Evolutionary conservation across 2,113 vertebrate genomes (phyloP).

Genomic region (Planiliza haematocheilus): DNA sequence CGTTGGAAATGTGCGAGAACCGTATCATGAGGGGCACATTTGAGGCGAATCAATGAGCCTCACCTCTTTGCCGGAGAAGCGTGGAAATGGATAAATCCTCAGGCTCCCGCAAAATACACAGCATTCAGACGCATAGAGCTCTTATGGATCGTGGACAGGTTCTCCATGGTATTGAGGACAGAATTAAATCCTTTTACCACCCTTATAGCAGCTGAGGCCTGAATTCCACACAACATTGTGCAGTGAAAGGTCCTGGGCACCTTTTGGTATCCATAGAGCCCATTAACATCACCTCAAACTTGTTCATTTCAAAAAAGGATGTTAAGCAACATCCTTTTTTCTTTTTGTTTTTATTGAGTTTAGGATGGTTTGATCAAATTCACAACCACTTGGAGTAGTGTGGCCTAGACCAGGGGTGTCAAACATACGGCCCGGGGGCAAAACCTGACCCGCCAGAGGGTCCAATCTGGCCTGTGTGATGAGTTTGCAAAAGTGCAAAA

Average conservation of each 20-base stretch:
- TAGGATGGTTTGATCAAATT: not conserved
- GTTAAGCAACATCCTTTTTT: too few relatives aligned
- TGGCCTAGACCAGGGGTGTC: too few relatives aligned
- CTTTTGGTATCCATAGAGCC: too few relatives aligned
- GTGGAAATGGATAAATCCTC: slow-evolving; percentile 17
- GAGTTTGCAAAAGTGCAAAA: too few relatives aligned
- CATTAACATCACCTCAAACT: too few relatives aligned
- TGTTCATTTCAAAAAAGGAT: not conserved
- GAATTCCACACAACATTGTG: not conserved
- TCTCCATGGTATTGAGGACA: not conserved
- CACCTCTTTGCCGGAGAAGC: slow-evolving; percentile 1
- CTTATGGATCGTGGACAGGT: not conserved
- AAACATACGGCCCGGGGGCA: too few relatives aligned
- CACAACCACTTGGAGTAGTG: too few relatives aligned
- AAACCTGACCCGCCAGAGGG: too few relatives aligned
- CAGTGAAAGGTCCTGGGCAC: not conserved
- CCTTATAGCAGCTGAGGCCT: not conserved
- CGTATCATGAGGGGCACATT: not conserved
- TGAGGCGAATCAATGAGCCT: not conserved
- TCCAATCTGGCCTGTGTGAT: too few relatives aligned
- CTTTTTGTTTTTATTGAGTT: too few relatives aligned
- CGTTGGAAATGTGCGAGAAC: slow-evolving; percentile 10
- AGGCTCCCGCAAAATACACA: slow-evolving; percentile 11
- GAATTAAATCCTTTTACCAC: slow-evolving; percentile 33
- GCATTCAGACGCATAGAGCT: not conserved